These are phyloP conservation scores for Irena cyanogastra DNA, from an alignment of 2,113 vertebrate species.

Conservation along the genomic window DNA sequence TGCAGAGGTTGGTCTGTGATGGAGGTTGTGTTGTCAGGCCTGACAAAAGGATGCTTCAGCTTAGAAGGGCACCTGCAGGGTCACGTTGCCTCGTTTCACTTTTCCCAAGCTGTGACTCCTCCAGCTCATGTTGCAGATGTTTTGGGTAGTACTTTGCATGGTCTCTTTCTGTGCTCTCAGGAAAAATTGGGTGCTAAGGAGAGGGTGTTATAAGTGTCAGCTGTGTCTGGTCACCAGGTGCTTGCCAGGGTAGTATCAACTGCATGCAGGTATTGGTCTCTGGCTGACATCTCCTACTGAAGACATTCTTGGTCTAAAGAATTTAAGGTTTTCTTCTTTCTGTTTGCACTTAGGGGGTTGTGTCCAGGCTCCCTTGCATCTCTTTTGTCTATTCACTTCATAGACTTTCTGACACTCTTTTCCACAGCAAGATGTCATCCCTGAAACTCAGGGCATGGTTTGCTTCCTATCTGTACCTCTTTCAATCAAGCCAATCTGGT, in stretches of 20 bases:
- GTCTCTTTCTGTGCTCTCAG: not conserved
- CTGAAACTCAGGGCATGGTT: not conserved
- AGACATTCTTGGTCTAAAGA: not conserved
- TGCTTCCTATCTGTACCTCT: not conserved
- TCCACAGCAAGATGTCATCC: not conserved
- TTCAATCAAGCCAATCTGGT: not conserved
- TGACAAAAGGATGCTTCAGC: not conserved
- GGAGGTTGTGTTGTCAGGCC: accelerated
- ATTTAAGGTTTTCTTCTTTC: not conserved
- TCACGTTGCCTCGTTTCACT: accelerated
- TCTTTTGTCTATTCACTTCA: not conserved
- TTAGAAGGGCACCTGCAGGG: not conserved
- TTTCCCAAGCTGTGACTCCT: not conserved
- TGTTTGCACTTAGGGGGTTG: not conserved
- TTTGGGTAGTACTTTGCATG: not conserved
- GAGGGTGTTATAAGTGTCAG: not conserved
- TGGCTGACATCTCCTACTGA: not conserved
- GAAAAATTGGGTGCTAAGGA: not conserved
- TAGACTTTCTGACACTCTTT: not conserved
- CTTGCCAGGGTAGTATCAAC: not conserved
- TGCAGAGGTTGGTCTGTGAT: not conserved
- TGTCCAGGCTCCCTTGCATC: not conserved
- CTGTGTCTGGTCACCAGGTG: not conserved
- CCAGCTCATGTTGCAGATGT: not conserved
- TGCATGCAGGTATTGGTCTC: not conserved